Evolutionary conservation across 2,797 vertebrate species (phyloP).

Genomic region (Apodemus agrarius): DNA sequence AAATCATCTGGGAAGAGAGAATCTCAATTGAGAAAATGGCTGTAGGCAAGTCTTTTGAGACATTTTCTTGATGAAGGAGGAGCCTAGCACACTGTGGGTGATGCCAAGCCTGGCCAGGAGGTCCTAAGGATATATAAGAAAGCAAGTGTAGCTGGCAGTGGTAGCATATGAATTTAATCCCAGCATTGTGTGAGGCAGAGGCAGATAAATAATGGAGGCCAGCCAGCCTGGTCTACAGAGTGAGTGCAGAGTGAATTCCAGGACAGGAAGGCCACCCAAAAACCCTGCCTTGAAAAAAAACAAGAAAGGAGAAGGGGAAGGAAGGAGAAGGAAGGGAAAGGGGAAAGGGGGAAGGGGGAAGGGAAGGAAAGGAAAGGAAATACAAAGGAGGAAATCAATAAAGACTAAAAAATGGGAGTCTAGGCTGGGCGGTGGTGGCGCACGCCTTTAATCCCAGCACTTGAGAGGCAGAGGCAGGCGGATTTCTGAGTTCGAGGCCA

Average conservation of each 20-base stretch:
- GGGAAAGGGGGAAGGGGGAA: too few relatives aligned
- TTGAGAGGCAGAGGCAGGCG: too few relatives aligned
- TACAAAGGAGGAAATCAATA: too few relatives aligned
- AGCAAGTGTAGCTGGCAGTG: background rate
- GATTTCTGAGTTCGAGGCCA: too few relatives aligned
- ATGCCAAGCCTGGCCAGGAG: background rate
- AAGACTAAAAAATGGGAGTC: background rate
- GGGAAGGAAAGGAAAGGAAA: too few relatives aligned
- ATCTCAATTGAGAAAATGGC: background rate
- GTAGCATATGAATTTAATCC: background rate
- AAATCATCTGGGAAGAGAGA: background rate
- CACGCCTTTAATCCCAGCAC: too few relatives aligned
- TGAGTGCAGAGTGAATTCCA: background rate
- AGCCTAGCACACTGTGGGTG: background rate
- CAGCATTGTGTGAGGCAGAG: background rate
- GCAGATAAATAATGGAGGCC: background rate
- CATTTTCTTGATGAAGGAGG: background rate
- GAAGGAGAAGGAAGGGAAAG: rapidly evolving
- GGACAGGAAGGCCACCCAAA: background rate
- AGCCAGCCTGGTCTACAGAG: background rate
- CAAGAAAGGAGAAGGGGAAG: too few relatives aligned
- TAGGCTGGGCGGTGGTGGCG: too few relatives aligned
- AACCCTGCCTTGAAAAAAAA: too few relatives aligned
- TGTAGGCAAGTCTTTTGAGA: background rate
- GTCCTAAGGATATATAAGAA: background rate